Conservation (phyloP, 1,140 invertebrate genomes). For the Drosophila mayri region DNA sequence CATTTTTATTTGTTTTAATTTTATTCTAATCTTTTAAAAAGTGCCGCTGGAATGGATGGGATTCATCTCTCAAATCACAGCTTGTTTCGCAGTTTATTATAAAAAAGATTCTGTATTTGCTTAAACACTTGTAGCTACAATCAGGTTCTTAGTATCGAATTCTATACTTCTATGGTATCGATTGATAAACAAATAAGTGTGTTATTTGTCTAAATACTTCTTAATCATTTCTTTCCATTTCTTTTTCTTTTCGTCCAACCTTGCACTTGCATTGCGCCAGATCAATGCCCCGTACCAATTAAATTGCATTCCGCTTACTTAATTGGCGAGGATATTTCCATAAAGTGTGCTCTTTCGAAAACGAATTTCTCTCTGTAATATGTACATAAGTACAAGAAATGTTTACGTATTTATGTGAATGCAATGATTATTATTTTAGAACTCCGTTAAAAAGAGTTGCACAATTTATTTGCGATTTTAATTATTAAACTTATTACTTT, state of each 20-base stretch:
- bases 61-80: background rate
- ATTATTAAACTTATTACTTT: background rate
- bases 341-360: background rate
- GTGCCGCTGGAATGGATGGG: background rate
- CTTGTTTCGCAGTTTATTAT: background rate
- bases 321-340: constrained; percentile 1
- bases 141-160: background rate
- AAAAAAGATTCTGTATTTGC: background rate
- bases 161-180: background rate
- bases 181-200: background rate
- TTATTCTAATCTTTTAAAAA: background rate
- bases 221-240: background rate
- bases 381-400: background rate
- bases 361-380: background rate
- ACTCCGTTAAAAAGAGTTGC: background rate
- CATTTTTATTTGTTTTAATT: background rate
- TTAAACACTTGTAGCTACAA: background rate
- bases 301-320: constrained; percentile 1
- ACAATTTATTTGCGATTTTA: too few relatives aligned
- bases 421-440: background rate
- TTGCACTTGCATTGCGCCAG: background rate
- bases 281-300: background rate
- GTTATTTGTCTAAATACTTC: background rate
- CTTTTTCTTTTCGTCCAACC: background rate
- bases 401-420: too few relatives aligned